Base-by-base conservation (phyloP, 2,888 invertebrate genomes). In the Hemithea aestivaria region DNA sequence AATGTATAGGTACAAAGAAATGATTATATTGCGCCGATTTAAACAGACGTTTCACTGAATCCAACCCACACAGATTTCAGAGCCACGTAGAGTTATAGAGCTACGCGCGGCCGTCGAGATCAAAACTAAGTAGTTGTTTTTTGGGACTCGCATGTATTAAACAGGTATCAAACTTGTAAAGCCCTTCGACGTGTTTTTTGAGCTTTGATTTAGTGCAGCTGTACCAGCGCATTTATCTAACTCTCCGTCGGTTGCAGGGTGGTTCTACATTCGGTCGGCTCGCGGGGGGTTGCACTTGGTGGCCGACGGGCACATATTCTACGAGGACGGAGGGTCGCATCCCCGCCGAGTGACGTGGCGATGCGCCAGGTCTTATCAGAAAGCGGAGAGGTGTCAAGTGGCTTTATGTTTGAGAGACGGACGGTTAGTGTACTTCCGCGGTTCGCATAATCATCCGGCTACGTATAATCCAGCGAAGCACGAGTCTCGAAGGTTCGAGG, bases 1-100 rank as follows among this genome's bases (percentile, higher is more conserved):
- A 73, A 67, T 80, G 81, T 79, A 71, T 81, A 81, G 75, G 83
- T 83, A 85, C 84, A 84, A 84, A 85, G 81, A 80, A 81, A 80
- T 57, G 79, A 84, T 79, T 84, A 84, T 81, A 84, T 74, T 80
- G 78, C 72, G 81, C 81, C 82, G 76, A 80, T 73, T 57, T 69
- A 27, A 66, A 65, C 35, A 50, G 34, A 48, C 56, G 56, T 60
- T 74, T 62, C 10, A 27, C 33, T 45, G 27, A 10, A 27, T 9
- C 10, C 11, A 7, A 22, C 7, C 2, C 2, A 45, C 32, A 24
- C 45, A 36, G n/a, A 43, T 40, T 48, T 39, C 48, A 51, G 51
- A 67, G 68, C 80, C 81, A 75, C 62, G 78, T 80, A 73, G 78
- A 76, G 67, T 47, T 55, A 57, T 12, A 9, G n/a, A 54, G n/a